Evolutionary conservation across 2,797 vertebrate species (phyloP), one percentile per base, ranked within the genome.

Genomic region (Microctenopoma stevenorrisi): DNA sequence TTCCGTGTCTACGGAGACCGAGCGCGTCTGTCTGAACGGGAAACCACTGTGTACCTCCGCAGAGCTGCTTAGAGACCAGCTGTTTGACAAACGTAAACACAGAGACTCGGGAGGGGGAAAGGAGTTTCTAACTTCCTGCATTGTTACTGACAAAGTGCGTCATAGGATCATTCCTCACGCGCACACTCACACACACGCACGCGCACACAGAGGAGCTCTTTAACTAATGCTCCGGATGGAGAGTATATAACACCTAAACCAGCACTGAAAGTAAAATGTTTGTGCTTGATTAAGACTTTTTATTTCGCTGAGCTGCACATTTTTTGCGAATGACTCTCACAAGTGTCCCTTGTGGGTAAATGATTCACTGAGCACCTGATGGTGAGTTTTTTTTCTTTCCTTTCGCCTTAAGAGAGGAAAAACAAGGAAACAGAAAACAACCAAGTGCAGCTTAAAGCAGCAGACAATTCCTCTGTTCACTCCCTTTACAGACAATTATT

Each of bases 1-100:
- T 37, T 11, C 38, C 3, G 38, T 4, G 65, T 74, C 60, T 70
- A 56, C 72, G 52, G 55, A 76, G 47, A 44, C 46, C 0, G 64
- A n/a, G 30, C 18, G 42, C 37, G 54, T 76, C 30, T 74, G 51
- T 74, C 67, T 60, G 64, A 50, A 5, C 56, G 72, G 75, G 64
- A 81, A 86, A 75, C 72, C 61, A 37, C 74, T 59, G 77, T 33
- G 53, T 61, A 1, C 65, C 57, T 47, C 68, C 30, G 40, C 70
- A 49, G 63, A 79, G 81, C 85, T 81, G 82, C 87, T 82, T 74
- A 40, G 86, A 87, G 73, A 88, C 84, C 87, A 91, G 91, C 89
- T 90, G 91, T 86, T 88, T 84, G 69, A 86, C 18, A 64, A 82
- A 86, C 83, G 78, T 88, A 92, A 93, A 93, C 91, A 92, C 91